Conservation (phyloP, 2,113 vertebrate species). For the Pomatorhinus ruficollis region DNA sequence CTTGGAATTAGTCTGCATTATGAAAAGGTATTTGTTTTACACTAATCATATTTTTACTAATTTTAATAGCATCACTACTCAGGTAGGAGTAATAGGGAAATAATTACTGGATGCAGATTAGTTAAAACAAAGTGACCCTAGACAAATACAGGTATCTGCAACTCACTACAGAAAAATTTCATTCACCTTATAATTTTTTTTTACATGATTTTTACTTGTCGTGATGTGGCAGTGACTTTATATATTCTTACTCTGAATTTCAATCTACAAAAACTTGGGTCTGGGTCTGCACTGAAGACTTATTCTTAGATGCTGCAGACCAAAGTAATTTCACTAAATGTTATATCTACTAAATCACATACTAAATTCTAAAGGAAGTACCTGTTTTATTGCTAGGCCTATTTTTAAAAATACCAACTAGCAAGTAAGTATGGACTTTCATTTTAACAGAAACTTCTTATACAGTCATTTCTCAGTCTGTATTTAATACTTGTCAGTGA, state of each 20-base stretch:
- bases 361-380: background rate
- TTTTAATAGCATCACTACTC: background rate
- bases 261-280: background rate
- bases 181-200: background rate
- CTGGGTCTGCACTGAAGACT: background rate
- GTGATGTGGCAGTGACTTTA: background rate
- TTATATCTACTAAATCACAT: background rate
- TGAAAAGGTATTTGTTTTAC: slow-evolving; percentile 83
- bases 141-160: background rate
- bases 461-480: slow-evolving; percentile 75
- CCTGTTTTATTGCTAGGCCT: background rate
- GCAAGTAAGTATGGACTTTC: background rate
- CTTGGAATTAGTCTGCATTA: slow-evolving; percentile 92
- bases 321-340: background rate
- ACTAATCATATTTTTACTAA: background rate
- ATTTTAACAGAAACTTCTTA: background rate
- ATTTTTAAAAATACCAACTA: background rate
- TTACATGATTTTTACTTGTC: background rate
- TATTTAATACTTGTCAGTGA: background rate
- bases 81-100: background rate
- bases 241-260: background rate
- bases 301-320: background rate
- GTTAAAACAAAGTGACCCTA: background rate
- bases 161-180: background rate
- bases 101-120: background rate